Base-by-base conservation (phyloP, 1,140 invertebrate species). In the Ips nitidus region DNA sequence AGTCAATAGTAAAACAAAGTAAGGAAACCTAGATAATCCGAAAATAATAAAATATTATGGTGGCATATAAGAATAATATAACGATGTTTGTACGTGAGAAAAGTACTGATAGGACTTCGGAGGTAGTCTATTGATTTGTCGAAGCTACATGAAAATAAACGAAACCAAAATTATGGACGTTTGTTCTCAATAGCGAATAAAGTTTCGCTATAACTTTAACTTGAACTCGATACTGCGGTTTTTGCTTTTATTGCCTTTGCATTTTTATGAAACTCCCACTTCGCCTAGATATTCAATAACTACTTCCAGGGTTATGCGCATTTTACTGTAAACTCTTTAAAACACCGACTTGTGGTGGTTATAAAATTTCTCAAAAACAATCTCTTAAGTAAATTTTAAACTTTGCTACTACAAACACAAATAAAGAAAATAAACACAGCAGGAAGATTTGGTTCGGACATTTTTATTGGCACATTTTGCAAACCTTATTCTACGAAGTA, bases 41-140 rank as follows among this genome's bases (percentile, higher is more conserved):
- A 68, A 68, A 61, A 68, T 68, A 68, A 68, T 68, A 68, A 68
- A 68, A 68, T 68, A 68, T 68, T 68, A 68, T 68, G 58, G 58
- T 61, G 50, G 57, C 47, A 63, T 59, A 64, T 63, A 69, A 57
- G 68, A 69, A 69, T 61, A 69, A 69, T 69, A 69, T 69, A 61
- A 60, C 68, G 64, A 64, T 69, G 60, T 63, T 53, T 63, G 57
- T 69, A 69, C 68, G 68, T 69, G 68, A 69, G 68, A 56, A 69
- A 69, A 63, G 59, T 69, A 63, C 68, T 69, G 60, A 69, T 69
- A 69, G 59, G 6, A 52, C 50, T 62, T 62, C 43, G 52, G 52
- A 47, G 45, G 66, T 60, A 60, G 56, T 66, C 52, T 69, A 69
- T 69, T 69, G 68, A 69, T 69, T 69, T 69, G 68, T 63, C 40